Percentiles rank a stretch among this genome's conserved stretches.
These are phyloP conservation scores for Entelurus aequoreus DNA, from an alignment of 2,113 vertebrate species.

Conservation along the genomic window DNA sequence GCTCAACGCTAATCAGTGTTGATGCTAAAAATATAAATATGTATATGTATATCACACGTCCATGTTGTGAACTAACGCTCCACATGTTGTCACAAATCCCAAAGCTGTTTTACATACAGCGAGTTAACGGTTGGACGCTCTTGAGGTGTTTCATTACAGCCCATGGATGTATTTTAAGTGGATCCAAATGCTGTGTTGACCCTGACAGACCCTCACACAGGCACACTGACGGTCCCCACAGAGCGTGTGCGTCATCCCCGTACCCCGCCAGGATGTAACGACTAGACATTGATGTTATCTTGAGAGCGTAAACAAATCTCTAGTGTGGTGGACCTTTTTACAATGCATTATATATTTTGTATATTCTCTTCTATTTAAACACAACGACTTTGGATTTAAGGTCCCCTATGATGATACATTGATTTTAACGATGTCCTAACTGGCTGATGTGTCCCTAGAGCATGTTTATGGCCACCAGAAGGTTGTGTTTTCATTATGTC, in stretches of 20 bases:
- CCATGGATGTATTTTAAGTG: slow-evolving; percentile 32
- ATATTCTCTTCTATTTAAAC: too few species aligned
- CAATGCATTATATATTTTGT: too few species aligned
- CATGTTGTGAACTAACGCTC: background rate
- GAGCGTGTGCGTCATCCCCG: slow-evolving; percentile 28
- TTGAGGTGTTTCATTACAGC: slow-evolving; percentile 44
- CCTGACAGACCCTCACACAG: slow-evolving; percentile 9
- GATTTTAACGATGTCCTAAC: too few species aligned
- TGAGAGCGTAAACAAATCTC: background rate
- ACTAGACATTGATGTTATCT: slow-evolving; percentile 13
- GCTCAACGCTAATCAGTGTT: background rate
- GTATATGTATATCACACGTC: background rate
- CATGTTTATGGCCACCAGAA: too few species aligned
- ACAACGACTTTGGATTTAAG: too few species aligned
- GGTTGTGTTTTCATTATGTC: too few species aligned
- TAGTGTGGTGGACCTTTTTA: too few species aligned
- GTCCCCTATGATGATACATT: too few species aligned
- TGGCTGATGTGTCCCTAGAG: too few species aligned
- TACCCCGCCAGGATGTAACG: slow-evolving; percentile 28
- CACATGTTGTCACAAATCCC: background rate
- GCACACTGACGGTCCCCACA: slow-evolving; percentile 17
- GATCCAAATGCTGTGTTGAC: slow-evolving; percentile 4
- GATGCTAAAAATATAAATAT: background rate
- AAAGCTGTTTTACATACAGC: background rate
- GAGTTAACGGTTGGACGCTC: slow-evolving; percentile 11